A percentile compares a stretch with the other conserved stretches of the same genome.
Evolutionary conservation across 1,140 invertebrate species (phyloP).

Genomic region (Xylocopa sonorina): DNA sequence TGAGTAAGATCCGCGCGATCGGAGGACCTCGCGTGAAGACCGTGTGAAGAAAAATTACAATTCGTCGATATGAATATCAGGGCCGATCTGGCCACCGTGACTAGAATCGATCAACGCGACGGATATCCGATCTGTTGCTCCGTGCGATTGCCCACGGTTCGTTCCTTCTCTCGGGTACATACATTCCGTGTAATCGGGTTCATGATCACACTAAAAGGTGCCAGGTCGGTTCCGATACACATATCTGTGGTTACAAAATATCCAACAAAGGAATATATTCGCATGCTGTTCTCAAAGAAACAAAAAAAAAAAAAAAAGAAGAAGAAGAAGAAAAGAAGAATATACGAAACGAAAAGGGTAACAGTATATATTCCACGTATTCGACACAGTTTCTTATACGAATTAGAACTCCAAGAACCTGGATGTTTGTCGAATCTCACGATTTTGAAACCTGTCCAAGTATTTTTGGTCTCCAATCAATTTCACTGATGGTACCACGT

Average conservation of each 20-base stretch:
- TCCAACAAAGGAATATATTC: conserved; percentile 51
- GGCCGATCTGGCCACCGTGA: conserved; percentile 61
- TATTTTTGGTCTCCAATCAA: too few relatives aligned
- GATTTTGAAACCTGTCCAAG: too few relatives aligned
- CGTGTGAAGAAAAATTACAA: too few relatives aligned
- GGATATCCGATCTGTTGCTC: not conserved
- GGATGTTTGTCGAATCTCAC: too few relatives aligned
- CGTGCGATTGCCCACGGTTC: not conserved
- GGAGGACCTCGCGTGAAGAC: not conserved
- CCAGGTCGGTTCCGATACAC: conserved; percentile 69
- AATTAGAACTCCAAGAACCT: too few relatives aligned
- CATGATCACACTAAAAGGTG: conserved; percentile 50
- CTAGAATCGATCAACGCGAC: not conserved
- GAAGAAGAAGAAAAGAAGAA: not conserved
- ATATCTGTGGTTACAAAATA: conserved; percentile 51
- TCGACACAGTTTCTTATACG: too few relatives aligned
- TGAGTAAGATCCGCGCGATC: not conserved
- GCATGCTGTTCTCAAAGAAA: conserved; percentile 66
- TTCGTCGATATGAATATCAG: conserved; percentile 52
- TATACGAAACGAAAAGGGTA: conserved; percentile 45
- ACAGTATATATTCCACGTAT: conserved; percentile 60
- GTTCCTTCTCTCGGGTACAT: not conserved
- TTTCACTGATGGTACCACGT: not conserved
- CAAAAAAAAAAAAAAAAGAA: conserved; percentile 34
- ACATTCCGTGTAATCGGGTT: conserved; percentile 32